Evolutionary conservation across 2,888 invertebrate genomes (phyloP).

Genomic region (Aleiodes leptofemur): DNA sequence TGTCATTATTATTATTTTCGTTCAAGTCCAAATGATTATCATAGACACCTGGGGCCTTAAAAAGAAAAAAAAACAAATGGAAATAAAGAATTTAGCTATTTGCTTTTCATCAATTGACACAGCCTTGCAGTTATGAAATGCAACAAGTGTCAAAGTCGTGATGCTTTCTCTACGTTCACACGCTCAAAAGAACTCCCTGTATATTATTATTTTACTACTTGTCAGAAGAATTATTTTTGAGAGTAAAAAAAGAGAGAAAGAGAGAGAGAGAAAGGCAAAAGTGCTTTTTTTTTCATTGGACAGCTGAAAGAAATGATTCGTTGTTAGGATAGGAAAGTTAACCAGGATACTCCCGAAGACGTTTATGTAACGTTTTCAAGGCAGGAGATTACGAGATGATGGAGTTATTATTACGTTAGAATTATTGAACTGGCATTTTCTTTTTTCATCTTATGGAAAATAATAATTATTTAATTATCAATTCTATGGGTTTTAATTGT

Average conservation of each 20-base stretch:
- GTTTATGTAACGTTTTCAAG: conserved; percentile 48
- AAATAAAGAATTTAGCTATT: background rate
- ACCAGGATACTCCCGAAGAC: conserved; percentile 47
- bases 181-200: conserved; percentile 25
- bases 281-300: background rate
- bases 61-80: conserved; percentile 38
- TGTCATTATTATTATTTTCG: conserved; percentile 62
- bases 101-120: conserved; percentile 6
- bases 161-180: conserved; percentile 42
- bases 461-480: conserved; percentile 37
- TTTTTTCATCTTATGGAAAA: conserved; percentile 6
- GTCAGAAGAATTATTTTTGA: background rate
- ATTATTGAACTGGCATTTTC: conserved; percentile 20
- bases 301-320: conserved; percentile 52
- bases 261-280: background rate
- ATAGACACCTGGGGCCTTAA: conserved; percentile 57
- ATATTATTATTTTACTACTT: background rate
- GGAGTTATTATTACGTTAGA: conserved; percentile 37
- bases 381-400: conserved; percentile 36
- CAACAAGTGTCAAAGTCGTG: conserved; percentile 22
- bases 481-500: conserved; percentile 20
- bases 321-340: conserved; percentile 55
- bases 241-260: background rate
- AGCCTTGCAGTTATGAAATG: conserved; percentile 16
- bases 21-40: conserved; percentile 52